Percentiles rank a stretch among this genome's conserved stretches.
phyloP scores from a whole-genome alignment of 2,888 invertebrate genomes.

The Mythimna lalbum region DNA sequence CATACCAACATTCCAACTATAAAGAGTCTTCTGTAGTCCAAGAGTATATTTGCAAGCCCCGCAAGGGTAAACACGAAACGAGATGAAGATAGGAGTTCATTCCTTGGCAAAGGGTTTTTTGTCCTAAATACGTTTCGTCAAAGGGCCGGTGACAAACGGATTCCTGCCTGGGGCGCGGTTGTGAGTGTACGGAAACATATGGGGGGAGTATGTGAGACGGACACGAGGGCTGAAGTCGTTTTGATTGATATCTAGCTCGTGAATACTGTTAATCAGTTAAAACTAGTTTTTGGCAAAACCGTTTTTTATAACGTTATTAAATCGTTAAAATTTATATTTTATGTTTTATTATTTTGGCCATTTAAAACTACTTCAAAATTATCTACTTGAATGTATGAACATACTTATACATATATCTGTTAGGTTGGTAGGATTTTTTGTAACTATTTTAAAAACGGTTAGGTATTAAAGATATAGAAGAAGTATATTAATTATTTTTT shows the following conservation, averaged over 20 bases:
- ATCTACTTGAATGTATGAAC: too few species aligned
- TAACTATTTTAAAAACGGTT: too few species aligned
- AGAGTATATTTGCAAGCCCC: slow-evolving; percentile 73
- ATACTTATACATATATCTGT: too few species aligned
- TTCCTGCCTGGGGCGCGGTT: slow-evolving; percentile 78
- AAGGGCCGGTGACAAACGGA: slow-evolving; percentile 83
- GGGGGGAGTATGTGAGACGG: slow-evolving; percentile 30
- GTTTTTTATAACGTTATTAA: too few species aligned
- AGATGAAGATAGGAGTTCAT: slow-evolving; percentile 79
- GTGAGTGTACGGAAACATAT: slow-evolving; percentile 61
- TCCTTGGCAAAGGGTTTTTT: slow-evolving; percentile 78
- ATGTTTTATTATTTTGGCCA: too few species aligned
- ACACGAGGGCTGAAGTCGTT: background rate
- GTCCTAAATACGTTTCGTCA: slow-evolving; percentile 84
- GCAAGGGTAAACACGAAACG: slow-evolving; percentile 77
- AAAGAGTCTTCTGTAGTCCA: slow-evolving; percentile 53
- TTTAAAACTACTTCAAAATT: too few species aligned
- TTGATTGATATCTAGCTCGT: background rate
- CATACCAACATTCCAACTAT: slow-evolving; percentile 39
- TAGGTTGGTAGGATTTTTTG: too few species aligned
- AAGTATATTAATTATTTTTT: too few species aligned
- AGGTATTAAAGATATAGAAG: too few species aligned
- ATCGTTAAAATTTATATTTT: too few species aligned
- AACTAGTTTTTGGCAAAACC: too few species aligned
- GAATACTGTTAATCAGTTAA: background rate